phyloP scores from a whole-genome alignment of 2,888 invertebrate genomes.

The Xestia c-nigrum region DNA sequence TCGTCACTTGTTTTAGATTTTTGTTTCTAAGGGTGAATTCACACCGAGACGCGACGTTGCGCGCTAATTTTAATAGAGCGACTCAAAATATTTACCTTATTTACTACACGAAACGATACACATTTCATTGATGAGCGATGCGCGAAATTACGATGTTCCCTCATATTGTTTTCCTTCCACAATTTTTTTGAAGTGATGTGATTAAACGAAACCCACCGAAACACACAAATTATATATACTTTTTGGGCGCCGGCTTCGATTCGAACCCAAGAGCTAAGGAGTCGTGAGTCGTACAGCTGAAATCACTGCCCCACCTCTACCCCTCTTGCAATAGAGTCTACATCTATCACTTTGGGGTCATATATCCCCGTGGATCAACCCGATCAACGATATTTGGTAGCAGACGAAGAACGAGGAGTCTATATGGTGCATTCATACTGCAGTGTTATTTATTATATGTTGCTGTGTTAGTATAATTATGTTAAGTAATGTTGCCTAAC shows the following conservation, averaged over 20 bases:
- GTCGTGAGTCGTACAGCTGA: not conserved
- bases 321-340: not conserved
- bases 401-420: not conserved
- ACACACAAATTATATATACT: not conserved
- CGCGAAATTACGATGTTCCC: too few species aligned
- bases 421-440: too few species aligned
- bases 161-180: not conserved
- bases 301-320: not conserved
- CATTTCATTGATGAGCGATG: too few species aligned
- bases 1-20: not conserved
- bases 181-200: not conserved
- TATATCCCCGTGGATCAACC: not conserved
- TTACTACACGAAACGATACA: too few species aligned
- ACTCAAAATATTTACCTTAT: too few species aligned
- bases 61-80: too few species aligned
- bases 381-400: not conserved
- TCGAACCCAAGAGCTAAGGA: not conserved
- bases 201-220: too few species aligned
- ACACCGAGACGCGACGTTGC: too few species aligned
- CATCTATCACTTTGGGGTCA: not conserved
- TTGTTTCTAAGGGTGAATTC: not conserved
- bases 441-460: too few species aligned
- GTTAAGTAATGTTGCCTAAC: too few species aligned
- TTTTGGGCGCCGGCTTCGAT: not conserved
- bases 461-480: too few species aligned